phyloP scores from a whole-genome alignment of 2,888 invertebrate genomes.

The Aleiodes alternator region DNA sequence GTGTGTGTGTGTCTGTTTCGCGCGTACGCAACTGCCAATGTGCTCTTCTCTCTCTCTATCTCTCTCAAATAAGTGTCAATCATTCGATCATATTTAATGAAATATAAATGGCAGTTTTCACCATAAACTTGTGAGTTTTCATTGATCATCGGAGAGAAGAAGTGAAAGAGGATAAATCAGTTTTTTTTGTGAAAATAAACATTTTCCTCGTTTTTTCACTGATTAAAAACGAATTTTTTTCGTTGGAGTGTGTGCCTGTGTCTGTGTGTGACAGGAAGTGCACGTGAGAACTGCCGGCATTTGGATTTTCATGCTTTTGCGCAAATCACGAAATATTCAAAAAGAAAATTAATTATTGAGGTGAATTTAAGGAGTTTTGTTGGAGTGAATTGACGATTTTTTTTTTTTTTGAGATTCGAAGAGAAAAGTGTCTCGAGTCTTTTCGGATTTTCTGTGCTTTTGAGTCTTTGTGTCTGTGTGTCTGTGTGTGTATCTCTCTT shows the following conservation, averaged over 20 bases:
- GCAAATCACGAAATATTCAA: neutral
- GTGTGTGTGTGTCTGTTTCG: neutral
- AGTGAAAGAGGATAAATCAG: no score
- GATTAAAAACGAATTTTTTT: no score
- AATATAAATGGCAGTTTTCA: neutral
- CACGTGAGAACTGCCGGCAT: conserved; percentile 24
- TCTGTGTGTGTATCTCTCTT: no score
- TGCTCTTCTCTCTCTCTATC: neutral
- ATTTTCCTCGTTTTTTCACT: no score
- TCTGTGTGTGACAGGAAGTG: conserved; percentile 25
- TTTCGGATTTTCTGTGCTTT: no score
- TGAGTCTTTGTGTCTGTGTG: neutral
- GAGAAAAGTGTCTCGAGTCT: no score
- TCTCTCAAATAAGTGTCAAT: conserved; percentile 4
- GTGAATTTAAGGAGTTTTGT: neutral
- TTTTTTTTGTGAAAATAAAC: no score
- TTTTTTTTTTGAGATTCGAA: no score
- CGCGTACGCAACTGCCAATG: conserved; percentile 14
- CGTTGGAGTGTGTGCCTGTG: no score
- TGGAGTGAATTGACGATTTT: no score
- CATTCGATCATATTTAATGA: neutral
- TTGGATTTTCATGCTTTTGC: neutral
- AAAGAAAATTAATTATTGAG: neutral
- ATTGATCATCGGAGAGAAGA: neutral
- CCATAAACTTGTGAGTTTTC: neutral